phyloP scores from a whole-genome alignment of 2,797 vertebrate genomes.

The Pteronotus mesoamericanus region DNA sequence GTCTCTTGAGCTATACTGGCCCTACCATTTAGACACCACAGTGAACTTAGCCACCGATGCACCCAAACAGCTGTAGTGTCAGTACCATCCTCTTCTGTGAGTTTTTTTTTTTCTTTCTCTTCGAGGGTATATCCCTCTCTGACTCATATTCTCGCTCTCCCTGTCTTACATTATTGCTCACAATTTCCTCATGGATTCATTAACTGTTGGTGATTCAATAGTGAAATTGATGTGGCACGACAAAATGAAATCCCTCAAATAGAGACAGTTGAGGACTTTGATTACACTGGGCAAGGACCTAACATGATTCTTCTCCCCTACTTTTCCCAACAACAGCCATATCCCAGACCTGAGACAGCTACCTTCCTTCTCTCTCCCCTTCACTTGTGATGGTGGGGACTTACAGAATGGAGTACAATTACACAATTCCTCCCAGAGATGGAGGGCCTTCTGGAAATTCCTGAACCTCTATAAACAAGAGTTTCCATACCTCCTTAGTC shows the following conservation, averaged over 20 bases:
- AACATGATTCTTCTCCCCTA: neutral
- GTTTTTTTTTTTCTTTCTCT: neutral
- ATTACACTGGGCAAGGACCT: neutral
- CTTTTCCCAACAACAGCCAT: neutral
- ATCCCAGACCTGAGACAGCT: neutral
- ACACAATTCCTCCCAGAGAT: neutral
- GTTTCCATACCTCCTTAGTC: neutral
- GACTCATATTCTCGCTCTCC: neutral
- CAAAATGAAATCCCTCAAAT: neutral
- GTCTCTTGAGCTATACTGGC: neutral
- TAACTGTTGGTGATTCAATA: neutral
- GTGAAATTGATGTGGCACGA: neutral
- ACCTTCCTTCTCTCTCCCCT: neutral
- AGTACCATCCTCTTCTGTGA: neutral
- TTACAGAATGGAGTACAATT: neutral
- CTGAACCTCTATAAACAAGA: neutral
- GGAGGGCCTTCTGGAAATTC: neutral
- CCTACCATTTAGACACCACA: neutral
- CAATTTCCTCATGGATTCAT: neutral
- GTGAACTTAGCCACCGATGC: neutral
- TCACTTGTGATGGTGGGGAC: neutral
- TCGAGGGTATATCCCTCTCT: neutral
- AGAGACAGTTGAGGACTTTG: neutral
- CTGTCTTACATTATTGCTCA: neutral
- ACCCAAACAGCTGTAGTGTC: neutral